Base-by-base conservation (phyloP, 2,113 vertebrate genomes). In the Phaethon lepturus region DNA sequence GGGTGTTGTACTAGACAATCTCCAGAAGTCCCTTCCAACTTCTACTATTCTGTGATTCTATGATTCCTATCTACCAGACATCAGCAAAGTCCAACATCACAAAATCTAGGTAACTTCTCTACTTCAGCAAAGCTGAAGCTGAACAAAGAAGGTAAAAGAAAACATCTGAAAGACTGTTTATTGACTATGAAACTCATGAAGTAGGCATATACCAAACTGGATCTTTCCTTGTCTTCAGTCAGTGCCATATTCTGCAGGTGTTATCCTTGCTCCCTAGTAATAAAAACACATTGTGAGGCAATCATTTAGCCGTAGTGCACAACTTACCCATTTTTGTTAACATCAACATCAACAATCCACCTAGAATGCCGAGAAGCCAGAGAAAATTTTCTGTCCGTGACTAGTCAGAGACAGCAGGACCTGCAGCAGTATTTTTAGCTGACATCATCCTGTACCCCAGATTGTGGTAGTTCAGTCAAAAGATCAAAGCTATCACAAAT, bases 221-320 rank as follows among this genome's bases (percentile, higher is more conserved):
- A 63, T 82, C 76, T 19, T 76, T 40, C 42, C 28, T 92, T 63
- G n/a, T 85, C 90, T 87, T 95, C 87, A 24, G n/a, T 99, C 98
- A 99, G 72, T 95, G 98, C 99, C 99, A 99, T 98, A 99, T 99
- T 95, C 99, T 98, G 75, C 99, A 99, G 75, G 99, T 99, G 95
- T 99, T 99, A 88, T 99, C 99, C 97, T 99, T 99, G 98, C 99
- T 99, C 38, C 99, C 99, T 99, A 97, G 72, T 55, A 97, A 93
- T 23, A 73, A 97, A 97, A 17, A 87, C 45, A 98, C 29, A 92
- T 44, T 22, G 19, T 56, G 42, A 53, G 19, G 33, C 40, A 63
- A 94, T 56, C 71, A 18, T 80, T 58, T 47, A 75, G 45, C 45
- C 28, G 4, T 38, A 44, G 24, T 3, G 7, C 38, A 75, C 28